Conservation (phyloP, 2,113 vertebrate species). For the Tachysurus fulvidraco region DNA sequence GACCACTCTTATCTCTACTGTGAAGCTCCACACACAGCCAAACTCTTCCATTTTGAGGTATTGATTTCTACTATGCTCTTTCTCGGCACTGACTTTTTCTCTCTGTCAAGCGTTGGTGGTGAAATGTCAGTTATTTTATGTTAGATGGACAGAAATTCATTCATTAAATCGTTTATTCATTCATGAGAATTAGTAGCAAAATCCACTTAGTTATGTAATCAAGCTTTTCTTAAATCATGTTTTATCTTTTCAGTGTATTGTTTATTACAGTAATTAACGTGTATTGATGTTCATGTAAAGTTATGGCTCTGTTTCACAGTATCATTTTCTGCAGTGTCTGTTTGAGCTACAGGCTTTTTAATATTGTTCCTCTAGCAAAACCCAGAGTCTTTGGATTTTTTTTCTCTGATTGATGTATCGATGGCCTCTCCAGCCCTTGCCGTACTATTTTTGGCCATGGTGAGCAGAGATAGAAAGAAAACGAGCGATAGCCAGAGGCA, state of each 20-base stretch:
- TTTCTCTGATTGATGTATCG: slow-evolving; percentile 36
- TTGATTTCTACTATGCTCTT: slow-evolving; percentile 36
- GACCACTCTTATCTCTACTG: slow-evolving; percentile 46
- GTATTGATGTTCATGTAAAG: not conserved
- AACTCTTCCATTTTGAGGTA: slow-evolving; percentile 45
- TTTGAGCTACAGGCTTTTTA: slow-evolving; percentile 15
- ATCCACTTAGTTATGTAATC: slow-evolving; percentile 12
- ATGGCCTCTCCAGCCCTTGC: slow-evolving; percentile 41
- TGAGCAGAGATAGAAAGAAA: slow-evolving; percentile 30
- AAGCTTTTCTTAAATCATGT: not conserved
- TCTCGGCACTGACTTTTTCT: slow-evolving; percentile 12
- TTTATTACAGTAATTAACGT: not conserved
- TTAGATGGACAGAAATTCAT: not conserved
- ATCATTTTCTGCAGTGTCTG: slow-evolving; percentile 5
- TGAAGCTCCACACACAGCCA: slow-evolving; percentile 43
- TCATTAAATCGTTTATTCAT: not conserved
- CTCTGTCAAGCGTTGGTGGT: not conserved
- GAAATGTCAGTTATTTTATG: slow-evolving; percentile 14
- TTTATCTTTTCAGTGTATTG: slow-evolving; percentile 19
- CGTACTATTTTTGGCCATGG: slow-evolving; percentile 23
- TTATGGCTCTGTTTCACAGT: not conserved
- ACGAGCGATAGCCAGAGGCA: slow-evolving; percentile 39
- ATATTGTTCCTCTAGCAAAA: slow-evolving; percentile 16
- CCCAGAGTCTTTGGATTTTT: slow-evolving; percentile 14
- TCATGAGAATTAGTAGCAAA: slow-evolving; percentile 8